Base-by-base conservation (phyloP, 2,888 invertebrate genomes). In the Tetanocera ferruginea region DNA sequence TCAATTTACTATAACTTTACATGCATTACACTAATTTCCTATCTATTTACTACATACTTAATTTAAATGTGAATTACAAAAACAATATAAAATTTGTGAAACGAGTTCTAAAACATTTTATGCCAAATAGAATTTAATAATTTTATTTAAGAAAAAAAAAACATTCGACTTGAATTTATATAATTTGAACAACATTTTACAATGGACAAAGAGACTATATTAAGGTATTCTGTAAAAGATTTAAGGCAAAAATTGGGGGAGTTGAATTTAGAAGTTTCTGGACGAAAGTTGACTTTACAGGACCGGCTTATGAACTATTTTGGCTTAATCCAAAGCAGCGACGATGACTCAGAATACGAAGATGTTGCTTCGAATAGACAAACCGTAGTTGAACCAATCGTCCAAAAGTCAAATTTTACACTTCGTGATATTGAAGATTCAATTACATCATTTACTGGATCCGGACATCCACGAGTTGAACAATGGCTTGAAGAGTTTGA, bases 391-490 rank as follows among this genome's bases (percentile, higher is more conserved):
- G 57, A 28, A 34, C 34, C 1, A 75, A 75, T 8, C 70, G 75
- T 14, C 71, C 75, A 5, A 19, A 17, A 8, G 75, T 76, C 31
- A 78, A 75, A 2, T 55, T 78, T 23, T 52, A 78, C 2, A 69
- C 74, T 60, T 55, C 69, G 6, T 9, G 75, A 28, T 17, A 19
- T 0, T 25, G n/a, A n/a, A n/a, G n/a, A n/a, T n/a, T n/a, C n/a
- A n/a, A n/a, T n/a, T n/a, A n/a, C n/a, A n/a, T n/a, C 31, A 3
- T 77, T 79, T 62, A 25, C 51, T 64, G 79, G 79, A 3, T 28
- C 71, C 4, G 77, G 43, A 9, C 62, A 77, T 19, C 55, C 75
- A n/a, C 31, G 67, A 2, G n/a, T 78, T 9, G 71, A 60, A 25
- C 64, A 64, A 60, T 71, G 77, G 77, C 2, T 71, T 2, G 55